phyloP scores from a whole-genome alignment of 2,113 vertebrate species.

The Calyptomena viridis region DNA sequence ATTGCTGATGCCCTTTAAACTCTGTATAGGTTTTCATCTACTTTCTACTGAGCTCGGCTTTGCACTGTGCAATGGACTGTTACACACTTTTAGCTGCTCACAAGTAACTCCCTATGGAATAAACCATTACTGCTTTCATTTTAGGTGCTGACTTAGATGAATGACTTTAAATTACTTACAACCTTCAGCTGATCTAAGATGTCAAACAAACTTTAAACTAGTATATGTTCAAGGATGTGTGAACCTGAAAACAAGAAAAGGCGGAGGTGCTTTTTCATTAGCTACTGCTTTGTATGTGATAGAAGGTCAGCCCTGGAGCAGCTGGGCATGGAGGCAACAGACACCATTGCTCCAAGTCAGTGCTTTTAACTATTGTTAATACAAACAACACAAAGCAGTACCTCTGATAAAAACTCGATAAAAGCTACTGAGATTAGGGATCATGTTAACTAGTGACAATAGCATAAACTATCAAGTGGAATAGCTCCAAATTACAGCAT shows the following conservation, averaged over 20 bases:
- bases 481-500: not conserved
- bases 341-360: not conserved
- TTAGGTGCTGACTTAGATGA: conserved; percentile 71
- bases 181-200: conserved; percentile 73
- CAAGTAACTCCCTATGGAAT: conserved; percentile 52
- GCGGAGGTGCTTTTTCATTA: conserved; percentile 23
- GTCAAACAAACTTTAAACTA: conserved; percentile 72
- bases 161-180: conserved; percentile 72
- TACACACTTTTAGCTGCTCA: conserved; percentile 40
- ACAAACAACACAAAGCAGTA: conserved; percentile 25
- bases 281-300: not conserved
- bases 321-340: not conserved
- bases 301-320: conserved; percentile 6
- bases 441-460: not conserved
- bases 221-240: conserved; percentile 64
- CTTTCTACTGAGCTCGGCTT: conserved; percentile 10
- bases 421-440: conserved; percentile 28
- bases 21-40: conserved; percentile 63
- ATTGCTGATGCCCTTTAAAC: conserved; percentile 61
- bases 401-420: conserved; percentile 30
- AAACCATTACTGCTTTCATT: conserved; percentile 71
- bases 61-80: conserved; percentile 54
- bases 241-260: conserved; percentile 59
- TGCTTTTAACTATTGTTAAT: conserved; percentile 9
- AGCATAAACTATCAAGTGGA: conserved; percentile 20